Conservation (phyloP, 1,140 invertebrate species). For the Pygmarrhopalites habei region DNA sequence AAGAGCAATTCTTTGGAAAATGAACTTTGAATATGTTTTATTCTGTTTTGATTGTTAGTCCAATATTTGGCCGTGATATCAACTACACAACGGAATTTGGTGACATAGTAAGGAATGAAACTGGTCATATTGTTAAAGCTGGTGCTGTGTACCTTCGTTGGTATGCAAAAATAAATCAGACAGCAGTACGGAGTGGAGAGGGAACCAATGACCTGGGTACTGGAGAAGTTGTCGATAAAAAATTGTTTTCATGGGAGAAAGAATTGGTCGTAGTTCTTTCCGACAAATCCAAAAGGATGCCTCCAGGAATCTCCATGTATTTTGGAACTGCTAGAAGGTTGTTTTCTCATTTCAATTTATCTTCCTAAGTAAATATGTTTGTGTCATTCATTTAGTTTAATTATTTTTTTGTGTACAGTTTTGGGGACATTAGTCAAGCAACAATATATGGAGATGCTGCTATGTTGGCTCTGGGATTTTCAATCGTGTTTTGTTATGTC, state of each 20-base stretch:
- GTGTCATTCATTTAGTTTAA: not conserved
- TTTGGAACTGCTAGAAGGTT: slow-evolving; percentile 61
- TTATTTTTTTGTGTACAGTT: slow-evolving; percentile 46
- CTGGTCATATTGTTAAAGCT: slow-evolving; percentile 57
- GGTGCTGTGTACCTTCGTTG: slow-evolving; percentile 55
- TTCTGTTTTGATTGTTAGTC: too few species aligned
- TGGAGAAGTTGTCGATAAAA: slow-evolving; percentile 48
- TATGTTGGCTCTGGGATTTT: slow-evolving; percentile 58
- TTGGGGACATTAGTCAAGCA: slow-evolving; percentile 60
- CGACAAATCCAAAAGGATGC: slow-evolving; percentile 41
- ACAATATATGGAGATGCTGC: slow-evolving; percentile 65
- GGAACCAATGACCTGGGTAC: slow-evolving; percentile 62
- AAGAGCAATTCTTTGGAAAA: too few species aligned
- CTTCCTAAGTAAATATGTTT: slow-evolving; percentile 1
- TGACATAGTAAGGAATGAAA: slow-evolving; percentile 51
- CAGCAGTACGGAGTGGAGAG: slow-evolving; percentile 52
- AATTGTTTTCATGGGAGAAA: slow-evolving; percentile 52
- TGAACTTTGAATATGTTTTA: too few species aligned
- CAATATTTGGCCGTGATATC: slow-evolving; percentile 55
- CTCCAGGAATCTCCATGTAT: slow-evolving; percentile 47
- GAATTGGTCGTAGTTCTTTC: slow-evolving; percentile 52
- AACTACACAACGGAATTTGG: slow-evolving; percentile 60
- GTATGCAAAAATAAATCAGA: slow-evolving; percentile 60
- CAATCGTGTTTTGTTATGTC: slow-evolving; percentile 66
- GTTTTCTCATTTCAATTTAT: too few species aligned